phyloP scores from a whole-genome alignment of 2,888 invertebrate species.

The Lapara coniferarum region DNA sequence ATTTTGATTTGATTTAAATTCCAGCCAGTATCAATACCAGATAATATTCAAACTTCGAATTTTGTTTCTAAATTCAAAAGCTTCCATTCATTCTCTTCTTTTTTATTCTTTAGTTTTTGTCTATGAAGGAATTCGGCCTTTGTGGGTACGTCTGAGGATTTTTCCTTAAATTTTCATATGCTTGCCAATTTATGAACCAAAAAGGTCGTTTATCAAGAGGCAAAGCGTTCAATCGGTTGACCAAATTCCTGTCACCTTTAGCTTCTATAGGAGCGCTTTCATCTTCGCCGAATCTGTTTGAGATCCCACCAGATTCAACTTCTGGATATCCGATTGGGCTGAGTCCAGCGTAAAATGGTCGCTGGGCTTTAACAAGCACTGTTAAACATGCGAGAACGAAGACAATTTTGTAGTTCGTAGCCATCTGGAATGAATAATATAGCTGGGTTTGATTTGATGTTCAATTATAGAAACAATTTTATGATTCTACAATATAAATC shows the following conservation, averaged over 20 bases:
- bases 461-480: background rate
- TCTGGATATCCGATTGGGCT: constrained; percentile 85
- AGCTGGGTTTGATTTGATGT: background rate
- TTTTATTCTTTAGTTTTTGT: constrained; percentile 13
- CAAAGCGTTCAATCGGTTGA: constrained; percentile 82
- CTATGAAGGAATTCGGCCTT: constrained; percentile 54
- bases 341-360: constrained; percentile 86
- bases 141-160: constrained; percentile 61
- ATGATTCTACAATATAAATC: no score
- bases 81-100: background rate
- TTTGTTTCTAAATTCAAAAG: background rate
- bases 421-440: constrained; percentile 43
- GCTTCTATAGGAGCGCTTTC: constrained; percentile 83
- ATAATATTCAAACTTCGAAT: background rate
- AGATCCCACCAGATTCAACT: constrained; percentile 62
- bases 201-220: constrained; percentile 86
- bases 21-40: background rate
- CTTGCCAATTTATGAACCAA: constrained; percentile 86
- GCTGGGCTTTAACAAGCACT: constrained; percentile 75
- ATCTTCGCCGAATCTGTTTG: constrained; percentile 81
- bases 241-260: constrained; percentile 80
- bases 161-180: constrained; percentile 82
- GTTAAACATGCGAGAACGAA: constrained; percentile 51
- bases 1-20: background rate
- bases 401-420: constrained; percentile 45